Evolutionary conservation across 2,888 invertebrate species (phyloP).

Genomic region (Rhamnusium bicolor): DNA sequence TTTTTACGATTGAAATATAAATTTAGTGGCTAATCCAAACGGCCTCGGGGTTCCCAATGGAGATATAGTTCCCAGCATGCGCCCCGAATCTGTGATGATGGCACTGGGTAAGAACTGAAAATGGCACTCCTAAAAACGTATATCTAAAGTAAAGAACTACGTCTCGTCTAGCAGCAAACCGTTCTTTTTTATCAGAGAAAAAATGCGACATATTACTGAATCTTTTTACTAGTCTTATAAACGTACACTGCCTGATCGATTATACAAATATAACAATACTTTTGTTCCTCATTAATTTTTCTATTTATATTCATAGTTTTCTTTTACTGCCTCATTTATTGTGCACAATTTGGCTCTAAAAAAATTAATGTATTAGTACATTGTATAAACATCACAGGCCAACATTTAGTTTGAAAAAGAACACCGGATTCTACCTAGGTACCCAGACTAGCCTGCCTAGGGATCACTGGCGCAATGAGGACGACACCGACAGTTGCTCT

Average conservation of each 20-base stretch:
- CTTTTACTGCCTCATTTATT: too few relatives aligned
- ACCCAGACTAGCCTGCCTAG: too few relatives aligned
- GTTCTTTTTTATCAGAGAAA: background rate
- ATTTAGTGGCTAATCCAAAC: conserved; percentile 62
- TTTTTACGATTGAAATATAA: conserved; percentile 65
- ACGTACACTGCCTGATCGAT: background rate
- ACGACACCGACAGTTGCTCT: too few relatives aligned
- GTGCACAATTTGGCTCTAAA: too few relatives aligned
- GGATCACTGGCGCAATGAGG: too few relatives aligned
- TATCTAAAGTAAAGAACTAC: background rate
- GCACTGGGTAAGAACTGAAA: conserved; percentile 41
- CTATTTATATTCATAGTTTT: too few relatives aligned
- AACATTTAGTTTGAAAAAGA: too few relatives aligned
- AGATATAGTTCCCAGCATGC: conserved; percentile 56
- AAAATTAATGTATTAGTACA: too few relatives aligned
- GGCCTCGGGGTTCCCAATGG: conserved; percentile 49
- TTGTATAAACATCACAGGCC: too few relatives aligned
- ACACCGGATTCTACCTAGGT: too few relatives aligned
- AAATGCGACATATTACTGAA: background rate
- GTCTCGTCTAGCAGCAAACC: background rate
- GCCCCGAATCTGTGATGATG: conserved; percentile 54
- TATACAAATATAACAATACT: background rate
- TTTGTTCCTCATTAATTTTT: too few relatives aligned
- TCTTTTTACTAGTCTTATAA: background rate
- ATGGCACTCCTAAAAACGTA: background rate